A percentile compares a stretch with the other conserved stretches of the same genome.
These are phyloP conservation scores for Trichonephila clavata DNA, from an alignment of 1,140 invertebrate species.

Conservation along the genomic window DNA sequence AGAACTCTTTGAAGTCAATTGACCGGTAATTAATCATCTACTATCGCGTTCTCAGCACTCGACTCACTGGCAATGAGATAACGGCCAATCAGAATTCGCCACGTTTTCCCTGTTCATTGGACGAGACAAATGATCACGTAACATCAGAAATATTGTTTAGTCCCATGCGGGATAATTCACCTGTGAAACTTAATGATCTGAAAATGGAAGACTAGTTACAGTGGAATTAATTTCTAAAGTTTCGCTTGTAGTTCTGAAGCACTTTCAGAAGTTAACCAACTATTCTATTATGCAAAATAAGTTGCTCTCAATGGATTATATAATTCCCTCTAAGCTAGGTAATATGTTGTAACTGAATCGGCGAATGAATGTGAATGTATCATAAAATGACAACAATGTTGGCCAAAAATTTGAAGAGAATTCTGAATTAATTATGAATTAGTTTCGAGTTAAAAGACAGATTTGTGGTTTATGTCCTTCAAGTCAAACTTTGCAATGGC, in stretches of 20 bases:
- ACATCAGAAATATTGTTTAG: neutral
- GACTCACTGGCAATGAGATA: conserved; percentile 36
- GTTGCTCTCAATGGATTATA: neutral
- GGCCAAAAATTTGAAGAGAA: neutral
- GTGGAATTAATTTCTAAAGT: neutral
- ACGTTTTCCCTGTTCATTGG: conserved; percentile 21
- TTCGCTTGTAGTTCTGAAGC: neutral
- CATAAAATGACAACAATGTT: neutral
- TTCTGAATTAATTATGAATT: neutral
- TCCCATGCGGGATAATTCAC: neutral
- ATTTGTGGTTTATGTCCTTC: no score
- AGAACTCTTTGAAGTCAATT: conserved; percentile 37
- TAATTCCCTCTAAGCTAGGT: neutral
- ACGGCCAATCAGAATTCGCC: conserved; percentile 46
- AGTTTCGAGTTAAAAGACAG: no score
- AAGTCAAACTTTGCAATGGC: no score
- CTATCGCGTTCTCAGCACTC: conserved; percentile 39
- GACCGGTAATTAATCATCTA: conserved; percentile 58
- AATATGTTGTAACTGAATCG: neutral
- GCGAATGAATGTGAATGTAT: neutral
- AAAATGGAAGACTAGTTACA: conserved; percentile 13
- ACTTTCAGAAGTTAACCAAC: neutral
- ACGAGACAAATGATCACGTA: neutral
- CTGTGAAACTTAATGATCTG: conserved; percentile 6
- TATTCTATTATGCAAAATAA: conserved; percentile 36